A percentile compares a stretch with the other conserved stretches of the same genome.
phyloP scores from a whole-genome alignment of 2,113 vertebrate genomes.

The Gopherus evgoodei region DNA sequence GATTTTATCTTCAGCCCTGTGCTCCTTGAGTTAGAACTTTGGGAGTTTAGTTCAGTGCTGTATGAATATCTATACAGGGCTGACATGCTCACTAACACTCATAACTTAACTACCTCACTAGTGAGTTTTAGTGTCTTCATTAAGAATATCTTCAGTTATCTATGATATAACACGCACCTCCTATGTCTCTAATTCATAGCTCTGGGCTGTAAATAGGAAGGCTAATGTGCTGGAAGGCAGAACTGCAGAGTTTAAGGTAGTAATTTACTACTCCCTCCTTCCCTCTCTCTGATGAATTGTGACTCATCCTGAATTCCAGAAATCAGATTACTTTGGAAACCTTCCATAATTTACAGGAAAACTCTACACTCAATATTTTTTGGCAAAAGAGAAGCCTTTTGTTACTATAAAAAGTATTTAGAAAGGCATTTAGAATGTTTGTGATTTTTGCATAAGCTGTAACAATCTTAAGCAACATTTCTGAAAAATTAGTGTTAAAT shows the following conservation, averaged over 20 bases:
- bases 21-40: background rate
- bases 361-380: background rate
- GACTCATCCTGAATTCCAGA: background rate
- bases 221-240: background rate
- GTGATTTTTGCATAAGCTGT: background rate
- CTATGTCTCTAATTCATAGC: rapidly evolving
- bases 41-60: background rate
- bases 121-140: background rate
- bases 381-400: background rate
- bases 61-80: rapidly evolving
- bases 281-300: background rate
- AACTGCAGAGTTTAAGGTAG: background rate
- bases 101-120: no score
- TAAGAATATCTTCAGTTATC: background rate
- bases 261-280: background rate
- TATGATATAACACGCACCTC: background rate
- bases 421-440: background rate
- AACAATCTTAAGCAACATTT: background rate
- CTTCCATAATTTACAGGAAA: conserved; percentile 3
- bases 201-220: background rate
- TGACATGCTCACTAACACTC: background rate
- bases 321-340: background rate
- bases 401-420: background rate
- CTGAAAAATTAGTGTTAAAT: background rate
- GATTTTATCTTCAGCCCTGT: rapidly evolving